Base-by-base conservation (phyloP, 2,888 invertebrate species). In the Sicus ferrugineus region DNA sequence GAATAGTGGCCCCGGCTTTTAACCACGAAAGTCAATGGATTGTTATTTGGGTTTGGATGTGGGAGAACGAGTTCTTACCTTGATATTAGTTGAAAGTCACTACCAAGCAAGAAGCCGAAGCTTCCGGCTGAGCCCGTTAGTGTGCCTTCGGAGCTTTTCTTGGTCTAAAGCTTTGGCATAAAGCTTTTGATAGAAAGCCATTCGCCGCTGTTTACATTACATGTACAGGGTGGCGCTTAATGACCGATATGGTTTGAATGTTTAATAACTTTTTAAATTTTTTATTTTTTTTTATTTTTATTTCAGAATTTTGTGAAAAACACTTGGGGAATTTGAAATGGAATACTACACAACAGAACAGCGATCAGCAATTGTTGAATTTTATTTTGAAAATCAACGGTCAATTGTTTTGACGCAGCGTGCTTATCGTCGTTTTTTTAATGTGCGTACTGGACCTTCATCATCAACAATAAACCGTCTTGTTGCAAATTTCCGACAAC, bases 331-430 rank as follows among this genome's bases (percentile, higher is more conserved):
- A 58, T 58, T 58, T 58, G 7, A 58, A 30, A 58, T 58, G 31
- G 30, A 58, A 30, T n/a, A 14, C 4, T 58, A 58, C 58, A 30
- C 26, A 58, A 58, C 34, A 31, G 58, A 63, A 46, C 46, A 63
- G 3, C 46, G 21, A 52, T 9, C 21, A 19, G 23, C 9, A 52
- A n/a, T 52, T 11, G 52, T n/a, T 9, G 21, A 52, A 38, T 38
- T 61, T n/a, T 16, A 61, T 38, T 34, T 61, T 16, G 2, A 21
- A 38, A 61, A 61, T 61, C 56, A 54, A 54, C 56, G 56, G 56
- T n/a, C 23, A 34, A 2, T 34, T 19, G 34, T 34, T 61, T 61
- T 34, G 34, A 61, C 61, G n/a, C n/a, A 2, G 19, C 16, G 7
- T 2, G 7, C 61, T 30, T 59, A 59, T 26, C 59, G 59, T 59